Percentiles rank a stretch among this genome's conserved stretches.
Evolutionary conservation across 2,113 vertebrate species (phyloP).

Genomic region (Candoia aspera): DNA sequence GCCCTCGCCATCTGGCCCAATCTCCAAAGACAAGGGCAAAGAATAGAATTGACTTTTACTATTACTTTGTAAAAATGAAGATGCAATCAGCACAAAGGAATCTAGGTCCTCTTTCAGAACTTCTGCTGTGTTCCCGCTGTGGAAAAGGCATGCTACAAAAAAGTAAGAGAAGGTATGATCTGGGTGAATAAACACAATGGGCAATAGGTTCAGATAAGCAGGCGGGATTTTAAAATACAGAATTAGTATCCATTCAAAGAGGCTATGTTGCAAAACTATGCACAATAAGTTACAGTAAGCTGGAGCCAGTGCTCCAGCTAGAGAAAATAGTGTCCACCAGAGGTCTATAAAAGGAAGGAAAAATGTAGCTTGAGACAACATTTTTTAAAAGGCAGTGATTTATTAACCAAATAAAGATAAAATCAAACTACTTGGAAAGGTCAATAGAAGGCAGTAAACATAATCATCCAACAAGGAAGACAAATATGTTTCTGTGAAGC

Average conservation of each 20-base stretch:
- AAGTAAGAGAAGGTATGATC: not conserved
- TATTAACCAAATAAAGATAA: not conserved
- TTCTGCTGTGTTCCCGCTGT: slow-evolving; percentile 32
- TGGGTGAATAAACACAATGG: not conserved
- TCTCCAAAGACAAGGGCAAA: slow-evolving; percentile 49
- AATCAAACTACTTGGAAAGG: not conserved
- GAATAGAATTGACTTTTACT: slow-evolving; percentile 54
- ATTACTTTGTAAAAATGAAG: slow-evolving; percentile 50
- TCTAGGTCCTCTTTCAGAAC: slow-evolving; percentile 32
- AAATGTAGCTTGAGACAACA: not conserved
- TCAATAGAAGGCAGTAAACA: not conserved
- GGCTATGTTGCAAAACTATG: not conserved
- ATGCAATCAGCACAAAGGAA: slow-evolving; percentile 48
- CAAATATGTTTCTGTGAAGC: slow-evolving; percentile 6
- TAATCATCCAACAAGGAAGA: not conserved
- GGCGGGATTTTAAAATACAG: not conserved
- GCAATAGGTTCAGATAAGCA: not conserved
- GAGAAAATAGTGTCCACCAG: not conserved
- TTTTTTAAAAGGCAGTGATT: not conserved
- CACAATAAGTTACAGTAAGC: not conserved
- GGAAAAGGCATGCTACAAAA: slow-evolving; percentile 43
- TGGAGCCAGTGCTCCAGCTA: not conserved
- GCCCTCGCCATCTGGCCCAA: slow-evolving; percentile 51
- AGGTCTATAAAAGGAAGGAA: not conserved
- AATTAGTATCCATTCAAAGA: not conserved